Conservation (phyloP, 2,113 vertebrate genomes). For the Larimichthys crocea region DNA sequence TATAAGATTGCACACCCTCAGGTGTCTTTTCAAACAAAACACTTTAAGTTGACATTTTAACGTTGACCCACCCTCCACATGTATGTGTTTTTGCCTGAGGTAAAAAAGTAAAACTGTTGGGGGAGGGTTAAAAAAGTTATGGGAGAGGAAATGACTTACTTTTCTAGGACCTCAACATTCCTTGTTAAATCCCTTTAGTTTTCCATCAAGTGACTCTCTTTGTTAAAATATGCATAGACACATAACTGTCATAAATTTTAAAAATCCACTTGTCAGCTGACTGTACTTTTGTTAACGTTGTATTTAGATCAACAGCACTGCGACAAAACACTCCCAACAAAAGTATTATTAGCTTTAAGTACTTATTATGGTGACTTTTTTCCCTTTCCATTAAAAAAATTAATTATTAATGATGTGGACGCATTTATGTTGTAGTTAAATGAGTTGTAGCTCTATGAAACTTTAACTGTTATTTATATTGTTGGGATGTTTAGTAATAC, state of each 20-base stretch:
- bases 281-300: neutral
- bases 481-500: too few species aligned
- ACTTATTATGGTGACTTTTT: neutral
- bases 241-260: neutral
- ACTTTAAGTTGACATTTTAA: slow-evolving; percentile 42
- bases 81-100: slow-evolving; percentile 25
- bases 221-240: neutral
- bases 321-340: neutral
- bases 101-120: slow-evolving; percentile 2
- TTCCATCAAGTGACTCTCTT: neutral
- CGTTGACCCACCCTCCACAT: slow-evolving; percentile 28
- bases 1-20: slow-evolving; percentile 27
- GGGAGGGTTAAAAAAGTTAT: slow-evolving; percentile 6
- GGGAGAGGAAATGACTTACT: slow-evolving; percentile 28
- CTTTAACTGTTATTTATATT: too few species aligned
- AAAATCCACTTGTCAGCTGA: neutral
- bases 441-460: too few species aligned
- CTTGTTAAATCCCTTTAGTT: slow-evolving; percentile 18
- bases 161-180: slow-evolving; percentile 35
- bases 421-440: too few species aligned
- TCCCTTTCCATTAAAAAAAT: neutral
- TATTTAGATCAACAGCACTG: neutral
- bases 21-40: slow-evolving; percentile 35
- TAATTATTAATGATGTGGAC: too few species aligned
- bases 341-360: neutral